Evolutionary conservation across 2,888 invertebrate genomes (phyloP).

Genomic region (Drosophila mulleri): DNA sequence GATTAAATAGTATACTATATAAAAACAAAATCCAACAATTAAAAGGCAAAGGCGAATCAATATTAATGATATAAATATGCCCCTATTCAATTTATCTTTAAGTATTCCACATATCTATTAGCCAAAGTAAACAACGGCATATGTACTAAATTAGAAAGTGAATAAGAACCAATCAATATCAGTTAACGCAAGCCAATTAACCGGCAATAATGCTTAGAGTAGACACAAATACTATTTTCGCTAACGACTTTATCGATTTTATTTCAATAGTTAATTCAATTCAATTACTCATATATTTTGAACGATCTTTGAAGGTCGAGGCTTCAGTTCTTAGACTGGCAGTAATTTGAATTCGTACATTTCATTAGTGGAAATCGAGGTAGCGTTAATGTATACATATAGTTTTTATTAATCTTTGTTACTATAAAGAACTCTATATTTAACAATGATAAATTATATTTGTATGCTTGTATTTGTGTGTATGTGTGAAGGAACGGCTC

Average conservation of each 20-base stretch:
- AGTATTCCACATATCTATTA: not conserved
- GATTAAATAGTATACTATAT: not conserved
- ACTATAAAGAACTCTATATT: constrained; percentile 66
- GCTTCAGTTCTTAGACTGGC: not conserved
- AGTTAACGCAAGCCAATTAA: not conserved
- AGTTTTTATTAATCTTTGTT: constrained; percentile 65
- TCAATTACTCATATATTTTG: not conserved
- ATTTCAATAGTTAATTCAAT: not conserved
- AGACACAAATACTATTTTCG: not conserved
- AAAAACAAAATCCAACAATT: not conserved
- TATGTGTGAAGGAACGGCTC: constrained; percentile 45
- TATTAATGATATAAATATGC: not conserved
- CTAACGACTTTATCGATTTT: not conserved
- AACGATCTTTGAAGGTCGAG: not conserved
- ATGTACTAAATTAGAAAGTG: not conserved
- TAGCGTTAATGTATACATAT: constrained; percentile 42
- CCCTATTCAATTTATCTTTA: not conserved
- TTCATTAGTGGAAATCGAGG: not conserved
- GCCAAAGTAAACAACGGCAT: not conserved
- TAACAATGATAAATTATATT: constrained; percentile 71
- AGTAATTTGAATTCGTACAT: not conserved
- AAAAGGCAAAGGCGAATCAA: not conserved
- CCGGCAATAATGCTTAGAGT: not conserved
- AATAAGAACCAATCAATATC: not conserved
- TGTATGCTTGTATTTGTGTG: constrained; percentile 50